Conservation (phyloP, 2,888 invertebrate genomes). For the Andrena hattorfiana region DNA sequence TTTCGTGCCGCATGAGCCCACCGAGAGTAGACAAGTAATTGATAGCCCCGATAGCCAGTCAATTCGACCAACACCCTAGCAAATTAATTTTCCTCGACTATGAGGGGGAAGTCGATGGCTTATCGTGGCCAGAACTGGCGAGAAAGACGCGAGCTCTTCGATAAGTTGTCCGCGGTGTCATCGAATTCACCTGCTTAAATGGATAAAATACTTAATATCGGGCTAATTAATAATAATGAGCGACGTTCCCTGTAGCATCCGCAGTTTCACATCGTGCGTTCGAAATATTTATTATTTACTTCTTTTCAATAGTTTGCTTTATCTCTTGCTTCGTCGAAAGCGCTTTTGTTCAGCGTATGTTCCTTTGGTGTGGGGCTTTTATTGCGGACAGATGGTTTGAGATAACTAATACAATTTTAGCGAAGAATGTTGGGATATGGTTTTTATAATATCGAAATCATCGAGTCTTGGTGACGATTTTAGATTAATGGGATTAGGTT, state of each 20-base stretch:
- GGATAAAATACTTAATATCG: not conserved
- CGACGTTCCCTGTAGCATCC: not conserved
- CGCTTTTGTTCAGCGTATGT: not conserved
- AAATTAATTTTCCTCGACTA: slow-evolving; percentile 36
- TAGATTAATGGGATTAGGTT: not conserved
- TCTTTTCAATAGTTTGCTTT: not conserved
- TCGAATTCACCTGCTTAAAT: not conserved
- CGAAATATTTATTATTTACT: not conserved
- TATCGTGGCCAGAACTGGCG: not conserved
- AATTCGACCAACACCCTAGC: slow-evolving; percentile 23
- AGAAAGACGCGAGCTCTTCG: not conserved
- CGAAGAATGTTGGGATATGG: too few species aligned
- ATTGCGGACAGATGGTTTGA: not conserved
- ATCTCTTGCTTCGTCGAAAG: too few species aligned
- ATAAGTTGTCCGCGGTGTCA: not conserved
- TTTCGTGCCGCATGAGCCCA: not conserved
- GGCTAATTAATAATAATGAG: not conserved
- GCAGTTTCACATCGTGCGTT: not conserved
- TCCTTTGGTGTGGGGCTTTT: not conserved
- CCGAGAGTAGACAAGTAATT: slow-evolving; percentile 9
- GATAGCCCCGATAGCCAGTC: slow-evolving; percentile 1
- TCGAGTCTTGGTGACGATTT: not conserved
- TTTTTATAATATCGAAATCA: not conserved
- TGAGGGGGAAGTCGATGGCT: slow-evolving; percentile 7
- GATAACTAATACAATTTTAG: not conserved